phyloP scores from a whole-genome alignment of 2,113 vertebrate species.

The Sinocyclocheilus maitianheensis region DNA sequence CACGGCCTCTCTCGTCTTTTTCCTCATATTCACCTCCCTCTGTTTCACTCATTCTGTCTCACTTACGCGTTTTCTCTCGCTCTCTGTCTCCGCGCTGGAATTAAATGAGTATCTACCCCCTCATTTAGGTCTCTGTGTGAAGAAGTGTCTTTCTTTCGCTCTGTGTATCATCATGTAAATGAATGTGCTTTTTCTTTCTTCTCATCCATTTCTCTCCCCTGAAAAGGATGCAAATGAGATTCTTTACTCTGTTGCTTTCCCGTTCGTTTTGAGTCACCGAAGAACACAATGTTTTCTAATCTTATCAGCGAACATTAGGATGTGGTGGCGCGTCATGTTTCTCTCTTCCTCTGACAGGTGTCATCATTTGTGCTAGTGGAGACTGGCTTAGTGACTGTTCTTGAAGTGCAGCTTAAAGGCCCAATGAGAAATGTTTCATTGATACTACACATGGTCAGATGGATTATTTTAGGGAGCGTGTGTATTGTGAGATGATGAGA shows the following conservation, averaged over 20 bases:
- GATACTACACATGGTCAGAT: not conserved
- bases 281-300: conserved; percentile 51
- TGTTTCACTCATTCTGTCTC: conserved; percentile 34
- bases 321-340: conserved; percentile 33
- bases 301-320: conserved; percentile 51
- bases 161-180: conserved; percentile 50
- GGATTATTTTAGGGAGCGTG: not conserved
- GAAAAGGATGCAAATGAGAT: conserved; percentile 49
- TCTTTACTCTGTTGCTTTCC: conserved; percentile 37
- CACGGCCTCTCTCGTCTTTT: conserved; percentile 31
- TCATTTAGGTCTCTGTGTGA: conserved; percentile 50
- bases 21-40: conserved; percentile 25
- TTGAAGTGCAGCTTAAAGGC: not conserved
- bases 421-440: not conserved
- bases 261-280: conserved; percentile 30
- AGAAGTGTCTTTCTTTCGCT: conserved; percentile 36
- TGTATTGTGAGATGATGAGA: conserved; percentile 13
- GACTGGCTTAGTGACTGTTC: not conserved
- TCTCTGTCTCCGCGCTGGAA: conserved; percentile 36
- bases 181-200: conserved; percentile 45
- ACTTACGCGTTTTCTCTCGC: conserved; percentile 46
- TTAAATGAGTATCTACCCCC: conserved; percentile 41
- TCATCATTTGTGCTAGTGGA: conserved; percentile 20
- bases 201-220: conserved; percentile 35
- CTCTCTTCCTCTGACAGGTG: conserved; percentile 44